These are phyloP conservation scores for Parnassius glacialis DNA, from an alignment of 2,888 invertebrate genomes.

Conservation along the genomic window DNA sequence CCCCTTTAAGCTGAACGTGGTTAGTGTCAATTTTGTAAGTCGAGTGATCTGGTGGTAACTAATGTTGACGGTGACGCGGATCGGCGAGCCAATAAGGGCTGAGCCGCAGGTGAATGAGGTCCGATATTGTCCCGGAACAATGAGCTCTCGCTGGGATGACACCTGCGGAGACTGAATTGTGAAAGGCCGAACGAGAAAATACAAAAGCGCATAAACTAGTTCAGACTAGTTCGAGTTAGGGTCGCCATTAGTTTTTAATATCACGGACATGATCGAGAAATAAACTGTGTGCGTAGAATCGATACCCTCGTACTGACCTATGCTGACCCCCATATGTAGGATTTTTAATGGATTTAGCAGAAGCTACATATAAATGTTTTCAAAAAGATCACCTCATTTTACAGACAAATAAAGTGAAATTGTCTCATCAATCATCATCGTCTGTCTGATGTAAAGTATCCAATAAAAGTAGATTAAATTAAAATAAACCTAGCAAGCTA, in stretches of 20 bases:
- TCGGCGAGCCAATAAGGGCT: conserved; percentile 54
- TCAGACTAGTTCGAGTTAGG: conserved; percentile 26
- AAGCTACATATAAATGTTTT: too few species aligned
- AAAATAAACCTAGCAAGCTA: too few species aligned
- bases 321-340: too few species aligned
- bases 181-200: conserved; percentile 52
- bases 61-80: conserved; percentile 33
- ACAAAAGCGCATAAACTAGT: conserved; percentile 39
- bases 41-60: neutral
- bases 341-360: too few species aligned
- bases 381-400: too few species aligned
- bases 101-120: conserved; percentile 58
- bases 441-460: too few species aligned
- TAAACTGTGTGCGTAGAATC: too few species aligned
- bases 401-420: too few species aligned
- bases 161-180: conserved; percentile 55
- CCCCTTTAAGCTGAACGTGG: neutral
- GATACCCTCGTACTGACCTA: too few species aligned
- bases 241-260: neutral
- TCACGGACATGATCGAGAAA: neutral
- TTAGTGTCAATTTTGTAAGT: neutral
- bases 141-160: conserved; percentile 50
- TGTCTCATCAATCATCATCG: too few species aligned
- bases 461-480: too few species aligned
- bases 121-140: conserved; percentile 50